These are phyloP conservation scores for Aleiodes sp. DNA, from an alignment of 1,140 invertebrate species.

Conservation along the genomic window DNA sequence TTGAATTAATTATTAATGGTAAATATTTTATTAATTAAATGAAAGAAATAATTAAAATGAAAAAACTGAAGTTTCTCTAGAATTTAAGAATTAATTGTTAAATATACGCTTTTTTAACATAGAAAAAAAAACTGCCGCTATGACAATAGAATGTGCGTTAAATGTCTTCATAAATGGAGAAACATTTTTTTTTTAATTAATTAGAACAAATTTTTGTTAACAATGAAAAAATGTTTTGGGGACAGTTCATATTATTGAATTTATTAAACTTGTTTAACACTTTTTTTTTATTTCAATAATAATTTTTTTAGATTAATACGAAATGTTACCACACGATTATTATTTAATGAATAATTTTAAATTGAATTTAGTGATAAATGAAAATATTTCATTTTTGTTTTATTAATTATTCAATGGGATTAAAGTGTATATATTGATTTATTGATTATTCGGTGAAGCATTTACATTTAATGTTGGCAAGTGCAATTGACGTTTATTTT, in stretches of 20 bases:
- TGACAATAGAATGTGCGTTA: slow-evolving; percentile 50
- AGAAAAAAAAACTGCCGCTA: slow-evolving; percentile 47
- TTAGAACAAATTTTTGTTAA: no score
- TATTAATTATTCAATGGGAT: slow-evolving; percentile 4
- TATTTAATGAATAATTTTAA: slow-evolving; percentile 21
- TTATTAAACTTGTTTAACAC: no score
- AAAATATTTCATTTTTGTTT: slow-evolving; percentile 5
- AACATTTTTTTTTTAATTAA: no score
- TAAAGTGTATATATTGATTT: slow-evolving; percentile 18
- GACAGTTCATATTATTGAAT: no score
- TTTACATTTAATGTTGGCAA: slow-evolving; percentile 54
- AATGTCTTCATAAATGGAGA: no score
- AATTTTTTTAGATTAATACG: slow-evolving; percentile 9
- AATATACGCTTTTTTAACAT: slow-evolving; percentile 43
- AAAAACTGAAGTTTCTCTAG: neutral
- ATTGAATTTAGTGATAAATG: neutral
- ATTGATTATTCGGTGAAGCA: slow-evolving; percentile 5
- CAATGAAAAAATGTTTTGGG: no score
- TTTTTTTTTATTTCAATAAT: neutral
- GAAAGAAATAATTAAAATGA: neutral
- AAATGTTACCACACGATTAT: slow-evolving; percentile 34
- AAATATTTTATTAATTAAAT: slow-evolving; percentile 56
- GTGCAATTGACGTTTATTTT: slow-evolving; percentile 54
- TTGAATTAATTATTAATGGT: slow-evolving; percentile 44
- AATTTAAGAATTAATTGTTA: neutral